Base-by-base conservation (phyloP, 2,797 vertebrate species). In the Macropodus opercularis region DNA sequence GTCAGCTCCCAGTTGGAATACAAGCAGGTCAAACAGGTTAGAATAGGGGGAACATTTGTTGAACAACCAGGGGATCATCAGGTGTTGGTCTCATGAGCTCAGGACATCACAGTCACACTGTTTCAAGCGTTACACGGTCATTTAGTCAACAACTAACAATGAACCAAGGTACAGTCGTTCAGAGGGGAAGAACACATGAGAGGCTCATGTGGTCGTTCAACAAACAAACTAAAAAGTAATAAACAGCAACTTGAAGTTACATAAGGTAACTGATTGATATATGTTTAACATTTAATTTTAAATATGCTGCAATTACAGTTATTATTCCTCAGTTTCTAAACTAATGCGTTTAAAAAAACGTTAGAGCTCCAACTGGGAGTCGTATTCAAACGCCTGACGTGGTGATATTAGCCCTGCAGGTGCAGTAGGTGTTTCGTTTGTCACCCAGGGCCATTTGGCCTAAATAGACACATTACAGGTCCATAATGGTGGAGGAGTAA, bases 31-130 rank as follows among this genome's bases (percentile, higher is more conserved):
- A 72, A 57, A 78, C 57, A n/a, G 53, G 24, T 40, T 68, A 40
- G 44, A 50, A 72, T 24, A 51, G 29, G 46, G 51, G 29, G 18
- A 55, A 68, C 31, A 14, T 27, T 57, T 49, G 59, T 58, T 29
- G 10, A 74, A 77, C 70, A 62, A 67, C 41, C 21, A 14, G 38
- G 48, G 21, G 49, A 67, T 71, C 53, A 63, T 38, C 63, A n/a
- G 42, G 47, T 41, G 40, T 13, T 51, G 60, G 67, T 61, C 54
- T 76, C 74, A 23, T 77, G 68, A 74, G 75, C 63, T 73, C 34
- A 55, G 42, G 46, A 57, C 62, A n/a, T 69, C 29, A 62, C 70
- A 69, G 70, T 55, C 63, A 62, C 62, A 17, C 43, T 52, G 51
- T 63, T 75, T 48, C 56, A 22, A 69, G 70, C 10, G 14, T 81